Base-by-base conservation (phyloP, 2,888 invertebrate genomes). In the Sthenelais limicola region DNA sequence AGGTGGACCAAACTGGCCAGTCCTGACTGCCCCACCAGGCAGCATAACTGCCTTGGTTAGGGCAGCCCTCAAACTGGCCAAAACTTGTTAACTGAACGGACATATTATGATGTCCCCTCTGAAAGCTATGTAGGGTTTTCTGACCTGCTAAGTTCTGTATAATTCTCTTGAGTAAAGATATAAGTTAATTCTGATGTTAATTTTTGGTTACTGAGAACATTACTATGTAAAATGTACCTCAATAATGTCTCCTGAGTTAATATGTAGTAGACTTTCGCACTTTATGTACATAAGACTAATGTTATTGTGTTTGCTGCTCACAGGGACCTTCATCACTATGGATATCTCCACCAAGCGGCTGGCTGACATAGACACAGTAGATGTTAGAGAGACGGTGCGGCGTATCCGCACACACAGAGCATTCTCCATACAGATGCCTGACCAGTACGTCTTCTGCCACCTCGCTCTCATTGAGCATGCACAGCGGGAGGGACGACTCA, bases 371-470 rank as follows among this genome's bases (percentile, higher is more conserved):
- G 85, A 86, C 33, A 82, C 82, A 5, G 85, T 89, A 12, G 87
- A 89, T 75, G 81, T 90, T 24, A 79, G 83, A 33, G 82, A 84
- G 75, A 89, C 89, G 7, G 89, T 89, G 66, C 95, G 96, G 88
- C 92, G 93, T 87, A 95, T 98, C 84, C 93, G 98, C 70, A 92
- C 94, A 73, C 98, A 98, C 90, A 92, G 98, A 81, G 97, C 98
- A 77, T 95, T 94, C 91, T 96, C 96, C 89, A 97, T 98, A 89
- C 98, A 98, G 91, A 97, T 97, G 95, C 97, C 97, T 72, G 97
- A 98, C 89, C 98, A 98, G 91, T 98, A 97, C 90, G 94, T 97
- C 68, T 98, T 98, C 91, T 97, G 97, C 88, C 96, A 97, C 88
- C 91, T 95, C 83, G 97, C 97, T 76, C 90, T 98, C 78, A 92